A percentile compares a stretch with the other conserved stretches of the same genome.
These are phyloP conservation scores for Gobius niger DNA, from an alignment of 2,113 vertebrate species.

Conservation along the genomic window DNA sequence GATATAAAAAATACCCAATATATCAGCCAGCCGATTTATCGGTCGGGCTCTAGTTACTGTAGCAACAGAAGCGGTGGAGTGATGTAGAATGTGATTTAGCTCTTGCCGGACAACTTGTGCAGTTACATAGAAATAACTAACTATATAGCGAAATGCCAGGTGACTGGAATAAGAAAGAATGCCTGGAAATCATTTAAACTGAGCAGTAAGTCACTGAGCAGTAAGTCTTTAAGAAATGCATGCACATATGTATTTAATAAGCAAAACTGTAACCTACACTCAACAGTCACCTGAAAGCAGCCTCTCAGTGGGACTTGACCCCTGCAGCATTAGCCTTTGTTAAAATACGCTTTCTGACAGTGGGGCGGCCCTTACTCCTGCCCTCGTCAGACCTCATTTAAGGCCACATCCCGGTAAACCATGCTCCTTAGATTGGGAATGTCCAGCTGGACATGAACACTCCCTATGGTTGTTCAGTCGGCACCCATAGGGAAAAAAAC, in stretches of 20 bases:
- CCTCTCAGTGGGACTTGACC: constrained; percentile 28
- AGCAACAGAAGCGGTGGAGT: no score
- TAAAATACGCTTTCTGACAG: constrained; percentile 27
- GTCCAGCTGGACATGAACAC: constrained; percentile 34
- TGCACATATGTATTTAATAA: background rate
- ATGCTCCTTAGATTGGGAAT: constrained; percentile 12
- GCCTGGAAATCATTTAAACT: no score
- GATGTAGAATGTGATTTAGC: no score
- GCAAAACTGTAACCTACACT: background rate
- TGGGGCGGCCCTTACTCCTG: background rate
- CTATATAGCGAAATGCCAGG: no score
- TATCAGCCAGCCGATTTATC: no score
- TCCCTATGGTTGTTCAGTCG: constrained; percentile 20
- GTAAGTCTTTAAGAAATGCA: no score
- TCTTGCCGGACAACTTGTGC: no score
- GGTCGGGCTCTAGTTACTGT: no score
- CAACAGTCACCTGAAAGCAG: background rate
- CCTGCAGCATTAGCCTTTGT: constrained; percentile 32
- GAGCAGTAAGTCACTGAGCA: no score
- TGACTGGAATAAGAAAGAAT: no score
- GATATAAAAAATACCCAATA: no score
- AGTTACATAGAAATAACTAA: no score
- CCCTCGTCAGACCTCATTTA: constrained; percentile 27
- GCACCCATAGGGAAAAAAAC: background rate
- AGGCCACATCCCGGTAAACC: constrained; percentile 18